A percentile compares a stretch with the other conserved stretches of the same genome.
phyloP scores from a whole-genome alignment of 2,113 vertebrate species.

The Pachypanchax playfairii region DNA sequence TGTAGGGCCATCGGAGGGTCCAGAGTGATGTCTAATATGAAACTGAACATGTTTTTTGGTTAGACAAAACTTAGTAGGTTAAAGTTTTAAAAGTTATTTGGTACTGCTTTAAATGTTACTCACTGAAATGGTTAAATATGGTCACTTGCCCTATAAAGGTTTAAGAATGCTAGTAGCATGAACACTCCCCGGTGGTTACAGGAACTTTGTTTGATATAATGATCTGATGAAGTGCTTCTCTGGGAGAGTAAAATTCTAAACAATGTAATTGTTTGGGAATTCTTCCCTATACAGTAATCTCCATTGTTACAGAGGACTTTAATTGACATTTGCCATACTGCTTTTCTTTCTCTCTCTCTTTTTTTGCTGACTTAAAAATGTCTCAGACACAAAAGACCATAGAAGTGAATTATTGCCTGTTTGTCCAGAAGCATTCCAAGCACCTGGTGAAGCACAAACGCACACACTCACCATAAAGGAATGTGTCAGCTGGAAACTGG shows the following conservation, averaged over 20 bases:
- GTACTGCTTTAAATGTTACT: too few relatives aligned
- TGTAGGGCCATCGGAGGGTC: too few relatives aligned
- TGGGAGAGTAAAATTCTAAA: slow-evolving; percentile 55
- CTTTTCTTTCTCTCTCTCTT: too few relatives aligned
- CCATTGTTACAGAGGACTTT: slow-evolving; percentile 54
- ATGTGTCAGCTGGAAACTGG: slow-evolving; percentile 36
- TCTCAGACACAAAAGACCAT: slow-evolving; percentile 54
- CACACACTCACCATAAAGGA: slow-evolving; percentile 36
- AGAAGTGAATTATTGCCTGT: slow-evolving; percentile 61
- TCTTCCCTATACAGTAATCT: slow-evolving; percentile 33
- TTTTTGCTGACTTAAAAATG: slow-evolving; percentile 57
- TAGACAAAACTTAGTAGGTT: too few relatives aligned
- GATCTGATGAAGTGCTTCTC: slow-evolving; percentile 15
- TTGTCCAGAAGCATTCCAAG: slow-evolving; percentile 56
- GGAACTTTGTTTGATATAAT: slow-evolving; percentile 43
- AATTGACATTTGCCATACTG: slow-evolving; percentile 50
- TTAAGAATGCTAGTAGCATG: slow-evolving; percentile 27
- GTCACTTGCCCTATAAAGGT: slow-evolving; percentile 44
- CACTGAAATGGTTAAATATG: too few relatives aligned
- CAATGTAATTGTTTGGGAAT: slow-evolving; percentile 53
- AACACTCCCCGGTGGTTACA: too few relatives aligned
- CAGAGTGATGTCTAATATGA: too few relatives aligned
- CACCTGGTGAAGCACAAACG: slow-evolving; percentile 48
- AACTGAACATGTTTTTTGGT: too few relatives aligned
- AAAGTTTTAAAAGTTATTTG: too few relatives aligned